Evolutionary conservation across 2,113 vertebrate genomes (phyloP), one percentile per base, ranked within the genome.

Genomic region (Colinus virginianus): DNA sequence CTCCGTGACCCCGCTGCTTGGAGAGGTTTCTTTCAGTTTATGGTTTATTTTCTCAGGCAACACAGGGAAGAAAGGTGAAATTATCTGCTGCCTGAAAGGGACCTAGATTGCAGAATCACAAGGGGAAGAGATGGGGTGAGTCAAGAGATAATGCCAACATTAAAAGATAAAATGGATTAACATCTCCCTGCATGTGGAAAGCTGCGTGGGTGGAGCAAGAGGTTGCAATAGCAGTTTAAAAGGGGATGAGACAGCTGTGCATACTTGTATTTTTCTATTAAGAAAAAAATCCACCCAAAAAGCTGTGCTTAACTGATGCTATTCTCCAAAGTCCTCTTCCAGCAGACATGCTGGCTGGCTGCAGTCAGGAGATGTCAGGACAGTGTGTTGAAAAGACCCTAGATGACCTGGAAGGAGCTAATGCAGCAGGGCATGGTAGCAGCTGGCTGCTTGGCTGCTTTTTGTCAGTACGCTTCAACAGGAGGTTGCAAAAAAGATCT

Each of bases 161-260:
- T 95, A 95, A 95, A 92, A 96, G 95, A 93, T 96, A 94, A 94
- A 91, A 94, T 80, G 91, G 95, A 95, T 95, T 95, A 95, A 86
- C 79, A 85, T 90, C 64, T 91, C 79, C n/a, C 71, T 72, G 89
- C 30, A 32, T 6, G 13, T 68, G 55, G 78, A 85, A 83, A 69
- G 90, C 78, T 72, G 71, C 4, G 42, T 91, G 89, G 91, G 91
- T 67, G 87, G 87, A 92, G 49, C 80, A 78, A 76, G 78, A 92
- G 92, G 68, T 84, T 93, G 87, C 75, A 80, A 40, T 34, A 85
- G 89, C 87, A 74, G 63, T 89, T 95, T 94, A 67, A 93, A 94
- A 90, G 67, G 74, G 70, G 67, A 81, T 9, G 34, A 90, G 78
- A 72, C 92, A 94, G 90, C 87, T 93, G 90, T 84, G 46, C 55